Conservation (phyloP, 2,797 vertebrate genomes). For the Anguilla anguilla region DNA sequence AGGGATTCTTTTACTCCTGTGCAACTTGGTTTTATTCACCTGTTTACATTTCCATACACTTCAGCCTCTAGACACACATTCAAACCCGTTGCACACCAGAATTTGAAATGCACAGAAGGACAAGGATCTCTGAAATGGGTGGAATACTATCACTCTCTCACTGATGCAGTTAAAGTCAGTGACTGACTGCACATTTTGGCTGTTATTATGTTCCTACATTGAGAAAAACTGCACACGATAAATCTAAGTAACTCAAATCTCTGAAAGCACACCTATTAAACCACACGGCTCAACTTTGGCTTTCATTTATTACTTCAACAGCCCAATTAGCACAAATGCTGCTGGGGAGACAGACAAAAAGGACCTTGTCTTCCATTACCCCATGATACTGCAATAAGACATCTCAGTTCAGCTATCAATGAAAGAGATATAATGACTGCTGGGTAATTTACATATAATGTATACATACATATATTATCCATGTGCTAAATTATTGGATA, state of each 20-base stretch:
- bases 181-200: neutral
- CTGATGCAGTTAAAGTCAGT: neutral
- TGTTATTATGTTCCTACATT: too few relatives aligned
- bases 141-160: neutral
- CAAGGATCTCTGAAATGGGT: neutral
- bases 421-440: too few relatives aligned
- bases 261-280: neutral
- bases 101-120: too few relatives aligned
- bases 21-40: too few relatives aligned
- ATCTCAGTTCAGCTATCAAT: neutral
- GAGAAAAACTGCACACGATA: neutral
- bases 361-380: neutral
- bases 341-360: neutral
- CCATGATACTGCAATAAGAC: neutral
- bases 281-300: neutral
- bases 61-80: too few relatives aligned
- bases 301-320: slow-evolving; percentile 1
- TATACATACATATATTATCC: neutral
- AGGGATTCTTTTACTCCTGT: neutral
- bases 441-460: too few relatives aligned
- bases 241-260: neutral
- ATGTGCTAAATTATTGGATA: neutral
- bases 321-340: neutral
- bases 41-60: too few relatives aligned
- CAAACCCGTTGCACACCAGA: too few relatives aligned